Base-by-base conservation (phyloP, 2,888 invertebrate genomes). In the Catocala fraxini region DNA sequence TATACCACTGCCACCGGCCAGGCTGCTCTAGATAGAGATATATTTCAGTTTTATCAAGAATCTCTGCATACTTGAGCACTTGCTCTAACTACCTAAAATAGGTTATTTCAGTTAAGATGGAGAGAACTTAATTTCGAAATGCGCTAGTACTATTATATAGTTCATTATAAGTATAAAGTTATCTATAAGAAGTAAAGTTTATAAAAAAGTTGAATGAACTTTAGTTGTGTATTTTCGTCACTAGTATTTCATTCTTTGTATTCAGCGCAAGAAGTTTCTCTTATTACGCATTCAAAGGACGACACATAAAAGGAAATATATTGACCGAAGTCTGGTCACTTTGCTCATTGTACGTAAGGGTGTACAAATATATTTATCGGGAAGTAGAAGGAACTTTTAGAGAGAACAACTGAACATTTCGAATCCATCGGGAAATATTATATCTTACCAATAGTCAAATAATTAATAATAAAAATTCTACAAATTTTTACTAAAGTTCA, bases 261-360 rank as follows among this genome's bases (percentile, higher is more conserved):
- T 93, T 92, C 94, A 89, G 77, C 73, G 71, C 89, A 81, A 85
- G 87, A 83, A 83, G 87, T 87, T 87, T 87, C 83, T 85, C 89
- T 91, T 88, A 91, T 94, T 93, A 91, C 78, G 85, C 81, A 94
- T 94, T 92, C 94, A 91, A 90, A 88, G 88, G 88, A 88, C 86
- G 85, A 85, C 86, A 86, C 89, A 85, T 91, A 90, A 90, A 93
- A 93, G 93, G 92, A 92, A 91, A 93, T 92, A 92, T 92, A 93
- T 91, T 87, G 89, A 84, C 70, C 82, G 82, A 80, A 69, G 70
- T 53, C 66, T 62, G 62, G 62, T 71, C 71, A 71, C 69, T 72
- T 68, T 64, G 71, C 70, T 64, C 59, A 59, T 69, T 68, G 63
- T 57, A 53, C 59, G 49, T 25, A 60, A 35, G 39, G 12, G 39